Evolutionary conservation across 2,888 invertebrate species (phyloP), one percentile per base, ranked within the genome.

Genomic region (Heteromurus nitidus): DNA sequence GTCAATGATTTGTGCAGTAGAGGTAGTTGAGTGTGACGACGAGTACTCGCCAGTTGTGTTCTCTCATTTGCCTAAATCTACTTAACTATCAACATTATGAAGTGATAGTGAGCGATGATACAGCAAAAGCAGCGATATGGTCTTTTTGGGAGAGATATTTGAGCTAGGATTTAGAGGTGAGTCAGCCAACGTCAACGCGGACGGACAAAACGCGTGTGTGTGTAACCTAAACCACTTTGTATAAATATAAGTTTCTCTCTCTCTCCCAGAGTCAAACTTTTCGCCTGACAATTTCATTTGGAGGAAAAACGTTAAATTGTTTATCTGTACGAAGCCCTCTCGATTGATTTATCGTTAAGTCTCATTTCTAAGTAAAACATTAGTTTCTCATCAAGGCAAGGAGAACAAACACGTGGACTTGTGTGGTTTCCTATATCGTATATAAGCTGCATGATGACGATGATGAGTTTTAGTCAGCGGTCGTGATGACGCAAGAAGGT

Each of bases 21-120:
- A 31, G 55, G 58, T 67, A 67, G 58, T 67, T 75, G 75, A 67
- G 67, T 76, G 76, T 67, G 58, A 44, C 9, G 22, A 24, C 7
- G 55, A 55, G 2, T 20, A 18, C 50, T 50, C n/a, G n/a, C 18
- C 50, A 55, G 22, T 22, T 28, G 58, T 16, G 67, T 55, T 67
- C 53, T 68, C 76, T 76, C 76, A 76, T 76, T 76, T 76, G 76
- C 68, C 58, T 76, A 68, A 76, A 60, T 76, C 68, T 60, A 44
- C 68, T 75, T 76, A 67, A 42, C 67, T 18, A 68, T 44, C 60
- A 47, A 47, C 60, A 26, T 47, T 28, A 42, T 53, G 22, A 53
- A 28, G 24, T 58, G 47, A 58, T 58, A 75, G 50, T 44, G 67
- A 75, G 36, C 53, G 58, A 67, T 64, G 50, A 67, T 67, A 50